These are phyloP conservation scores for Varroa destructor DNA, from an alignment of 1,140 invertebrate species.

Conservation along the genomic window DNA sequence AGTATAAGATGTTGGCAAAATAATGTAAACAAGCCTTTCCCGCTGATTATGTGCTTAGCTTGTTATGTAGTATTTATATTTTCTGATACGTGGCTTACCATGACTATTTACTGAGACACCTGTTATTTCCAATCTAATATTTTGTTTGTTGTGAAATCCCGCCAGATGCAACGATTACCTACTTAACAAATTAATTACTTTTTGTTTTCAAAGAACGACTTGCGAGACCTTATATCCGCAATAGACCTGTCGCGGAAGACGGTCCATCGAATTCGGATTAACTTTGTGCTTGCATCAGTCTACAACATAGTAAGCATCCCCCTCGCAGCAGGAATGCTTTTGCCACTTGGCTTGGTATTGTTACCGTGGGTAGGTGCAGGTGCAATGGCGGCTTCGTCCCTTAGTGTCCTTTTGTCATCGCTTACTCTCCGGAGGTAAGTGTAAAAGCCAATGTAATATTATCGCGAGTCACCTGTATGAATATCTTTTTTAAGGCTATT, in stretches of 20 bases:
- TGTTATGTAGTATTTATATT: too few relatives aligned
- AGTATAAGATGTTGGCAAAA: too few relatives aligned
- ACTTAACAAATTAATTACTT: too few relatives aligned
- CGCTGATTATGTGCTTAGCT: too few relatives aligned
- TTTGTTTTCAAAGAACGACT: slow-evolving; percentile 57
- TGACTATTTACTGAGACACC: too few relatives aligned
- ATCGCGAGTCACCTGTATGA: too few relatives aligned
- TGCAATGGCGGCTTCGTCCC: slow-evolving; percentile 93
- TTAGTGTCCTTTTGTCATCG: slow-evolving; percentile 90
- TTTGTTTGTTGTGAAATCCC: too few relatives aligned
- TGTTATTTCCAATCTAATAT: too few relatives aligned
- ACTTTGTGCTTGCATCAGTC: slow-evolving; percentile 94
- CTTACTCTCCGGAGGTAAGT: slow-evolving; percentile 50
- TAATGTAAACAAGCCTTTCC: too few relatives aligned
- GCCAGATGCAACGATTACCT: too few relatives aligned
- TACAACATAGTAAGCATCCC: slow-evolving; percentile 96
- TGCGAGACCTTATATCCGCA: slow-evolving; percentile 89
- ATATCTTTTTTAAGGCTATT: too few relatives aligned
- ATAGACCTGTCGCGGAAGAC: slow-evolving; percentile 81
- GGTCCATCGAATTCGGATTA: slow-evolving; percentile 76
- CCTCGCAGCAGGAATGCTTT: slow-evolving; percentile 83
- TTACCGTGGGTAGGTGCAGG: slow-evolving; percentile 99
- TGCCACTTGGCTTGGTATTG: slow-evolving; percentile 62
- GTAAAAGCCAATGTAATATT: not conserved
- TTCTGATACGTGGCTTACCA: too few relatives aligned